Percentiles rank a stretch among this genome's conserved stretches.
Evolutionary conservation across 2,797 vertebrate species (phyloP).

Genomic region (Sciurus vulgaris): DNA sequence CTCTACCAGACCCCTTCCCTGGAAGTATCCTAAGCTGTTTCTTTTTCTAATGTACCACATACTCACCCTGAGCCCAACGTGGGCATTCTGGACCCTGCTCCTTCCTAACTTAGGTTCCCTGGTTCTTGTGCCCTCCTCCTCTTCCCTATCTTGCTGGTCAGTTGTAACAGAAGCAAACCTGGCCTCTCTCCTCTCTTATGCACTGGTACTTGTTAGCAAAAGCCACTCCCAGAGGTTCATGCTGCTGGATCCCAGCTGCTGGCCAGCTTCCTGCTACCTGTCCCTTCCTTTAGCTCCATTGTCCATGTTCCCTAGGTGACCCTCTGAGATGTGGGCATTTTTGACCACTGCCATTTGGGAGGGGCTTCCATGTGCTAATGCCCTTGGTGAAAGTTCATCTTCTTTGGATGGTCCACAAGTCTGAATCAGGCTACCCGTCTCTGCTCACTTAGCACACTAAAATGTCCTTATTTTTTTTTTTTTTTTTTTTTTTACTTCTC

Average conservation of each 20-base stretch:
- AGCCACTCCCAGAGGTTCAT: neutral
- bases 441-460: neutral
- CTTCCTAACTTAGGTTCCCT: neutral
- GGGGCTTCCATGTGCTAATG: neutral
- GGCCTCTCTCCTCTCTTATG: neutral
- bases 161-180: neutral
- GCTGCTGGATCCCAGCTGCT: neutral
- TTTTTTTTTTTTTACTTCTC: slow-evolving; percentile 42
- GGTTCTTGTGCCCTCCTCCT: neutral
- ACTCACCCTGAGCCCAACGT: neutral
- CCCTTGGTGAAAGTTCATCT: neutral
- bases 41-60: neutral
- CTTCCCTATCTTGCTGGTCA: neutral
- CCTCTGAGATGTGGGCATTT: slow-evolving; percentile 31
- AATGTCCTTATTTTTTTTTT: slow-evolving; percentile 31
- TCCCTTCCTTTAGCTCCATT: neutral
- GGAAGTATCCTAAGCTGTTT: neutral
- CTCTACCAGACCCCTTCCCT: neutral
- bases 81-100: neutral
- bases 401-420: neutral
- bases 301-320: neutral
- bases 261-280: neutral
- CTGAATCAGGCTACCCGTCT: neutral
- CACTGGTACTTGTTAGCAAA: slow-evolving; percentile 15
- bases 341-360: slow-evolving; percentile 10